Conservation (phyloP, 2,888 invertebrate species). For the Napeogenes inachia region DNA sequence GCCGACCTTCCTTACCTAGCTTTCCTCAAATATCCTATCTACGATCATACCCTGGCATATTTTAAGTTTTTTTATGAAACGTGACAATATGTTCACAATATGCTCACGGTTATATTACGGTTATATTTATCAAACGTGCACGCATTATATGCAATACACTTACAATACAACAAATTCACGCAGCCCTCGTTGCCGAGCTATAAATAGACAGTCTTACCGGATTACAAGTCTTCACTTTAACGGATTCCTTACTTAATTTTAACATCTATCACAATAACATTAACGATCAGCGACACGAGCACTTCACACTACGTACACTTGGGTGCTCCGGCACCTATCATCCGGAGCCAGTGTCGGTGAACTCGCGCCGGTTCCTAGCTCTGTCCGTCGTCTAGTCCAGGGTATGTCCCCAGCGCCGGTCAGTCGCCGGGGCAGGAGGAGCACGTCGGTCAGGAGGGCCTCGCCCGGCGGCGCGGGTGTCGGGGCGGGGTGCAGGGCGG, state of each 20-base stretch:
- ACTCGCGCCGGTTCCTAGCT: no score
- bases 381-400: no score
- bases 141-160: slow-evolving; percentile 26
- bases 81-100: not conserved
- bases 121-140: not conserved
- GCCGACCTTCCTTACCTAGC: slow-evolving; percentile 12
- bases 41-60: slow-evolving; percentile 27
- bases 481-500: slow-evolving; percentile 46
- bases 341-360: no score
- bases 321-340: no score
- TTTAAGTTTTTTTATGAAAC: not conserved
- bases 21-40: slow-evolving; percentile 24
- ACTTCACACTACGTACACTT: no score
- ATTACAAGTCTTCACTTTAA: slow-evolving; percentile 15
- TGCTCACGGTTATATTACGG: not conserved
- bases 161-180: not conserved
- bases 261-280: not conserved
- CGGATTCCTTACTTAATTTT: no score
- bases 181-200: not conserved
- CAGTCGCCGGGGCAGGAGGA: slow-evolving; percentile 20
- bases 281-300: not conserved
- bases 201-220: slow-evolving; percentile 6
- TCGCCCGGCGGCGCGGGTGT: slow-evolving; percentile 34
- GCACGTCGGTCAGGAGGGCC: slow-evolving; percentile 32
- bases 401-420: not conserved